These are phyloP conservation scores for Penaeus indicus DNA, from an alignment of 1,140 invertebrate species.

Conservation along the genomic window DNA sequence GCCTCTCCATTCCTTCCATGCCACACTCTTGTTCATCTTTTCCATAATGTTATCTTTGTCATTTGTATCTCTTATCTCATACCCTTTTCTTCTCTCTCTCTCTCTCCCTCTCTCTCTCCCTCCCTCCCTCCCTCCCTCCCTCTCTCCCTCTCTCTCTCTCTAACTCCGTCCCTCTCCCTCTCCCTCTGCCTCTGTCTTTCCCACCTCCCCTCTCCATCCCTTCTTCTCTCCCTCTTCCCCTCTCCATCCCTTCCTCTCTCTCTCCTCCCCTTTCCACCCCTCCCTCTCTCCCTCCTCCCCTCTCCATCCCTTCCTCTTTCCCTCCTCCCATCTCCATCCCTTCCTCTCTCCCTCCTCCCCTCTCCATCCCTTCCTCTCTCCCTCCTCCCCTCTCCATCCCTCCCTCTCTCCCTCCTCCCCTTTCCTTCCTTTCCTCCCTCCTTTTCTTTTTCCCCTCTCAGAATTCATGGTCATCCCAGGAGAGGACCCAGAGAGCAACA, in stretches of 20 bases:
- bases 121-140: too few relatives aligned
- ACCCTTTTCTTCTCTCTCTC: too few relatives aligned
- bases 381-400: neutral
- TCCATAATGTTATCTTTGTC: too few relatives aligned
- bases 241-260: neutral
- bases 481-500: too few relatives aligned
- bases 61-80: too few relatives aligned
- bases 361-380: neutral
- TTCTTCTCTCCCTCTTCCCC: neutral
- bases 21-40: too few relatives aligned
- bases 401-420: neutral
- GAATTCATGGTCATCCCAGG: neutral
- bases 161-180: too few relatives aligned
- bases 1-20: too few relatives aligned
- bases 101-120: too few relatives aligned
- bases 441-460: neutral
- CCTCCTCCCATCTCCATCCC: constrained; percentile 67
- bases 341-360: neutral
- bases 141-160: too few relatives aligned
- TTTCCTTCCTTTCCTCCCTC: neutral
- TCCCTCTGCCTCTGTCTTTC: neutral
- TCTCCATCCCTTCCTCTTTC: constrained; percentile 28
- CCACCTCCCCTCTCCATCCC: neutral
- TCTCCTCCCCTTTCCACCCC: neutral
- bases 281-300: neutral